Evolutionary conservation across 2,797 vertebrate genomes (phyloP).

Genomic region (Neoniphon sammara): DNA sequence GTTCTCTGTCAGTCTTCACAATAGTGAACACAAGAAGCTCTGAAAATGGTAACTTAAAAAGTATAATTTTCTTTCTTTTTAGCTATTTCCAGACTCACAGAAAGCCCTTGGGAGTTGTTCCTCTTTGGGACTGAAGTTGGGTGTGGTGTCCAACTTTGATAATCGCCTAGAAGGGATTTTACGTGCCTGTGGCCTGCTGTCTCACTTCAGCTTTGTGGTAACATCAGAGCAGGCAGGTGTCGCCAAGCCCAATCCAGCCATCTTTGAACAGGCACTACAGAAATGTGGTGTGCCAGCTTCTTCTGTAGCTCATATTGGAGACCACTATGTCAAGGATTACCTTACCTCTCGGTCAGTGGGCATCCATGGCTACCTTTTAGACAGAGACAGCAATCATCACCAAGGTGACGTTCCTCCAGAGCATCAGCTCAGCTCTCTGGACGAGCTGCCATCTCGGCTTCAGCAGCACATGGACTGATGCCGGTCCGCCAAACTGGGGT

Average conservation of each 20-base stretch:
- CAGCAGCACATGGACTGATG: conserved; percentile 64
- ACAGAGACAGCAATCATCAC: conserved; percentile 39
- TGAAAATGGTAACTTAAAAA: background rate
- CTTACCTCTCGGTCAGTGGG: conserved; percentile 84
- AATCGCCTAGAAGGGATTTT: conserved; percentile 86
- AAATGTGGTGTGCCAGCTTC: conserved; percentile 76
- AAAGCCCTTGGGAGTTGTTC: conserved; percentile 82
- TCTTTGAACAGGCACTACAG: conserved; percentile 86
- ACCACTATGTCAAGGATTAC: conserved; percentile 89
- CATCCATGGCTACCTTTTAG: conserved; percentile 88
- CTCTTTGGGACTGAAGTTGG: conserved; percentile 85
- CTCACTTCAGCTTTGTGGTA: conserved; percentile 90
- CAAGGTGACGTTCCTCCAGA: conserved; percentile 72
- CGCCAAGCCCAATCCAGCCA: conserved; percentile 87
- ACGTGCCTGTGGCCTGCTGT: conserved; percentile 79
- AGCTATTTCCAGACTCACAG: conserved; percentile 86
- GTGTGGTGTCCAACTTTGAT: conserved; percentile 94
- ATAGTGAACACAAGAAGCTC: background rate
- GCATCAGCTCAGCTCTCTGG: conserved; percentile 77
- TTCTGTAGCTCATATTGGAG: conserved; percentile 87
- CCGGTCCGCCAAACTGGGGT: conserved; percentile 3
- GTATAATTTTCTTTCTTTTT: conserved; percentile 33
- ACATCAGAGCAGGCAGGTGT: conserved; percentile 88
- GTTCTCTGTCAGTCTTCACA: background rate
- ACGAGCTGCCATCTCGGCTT: conserved; percentile 76